These are phyloP conservation scores for Gymnothorax javanicus DNA, from an alignment of 2,797 vertebrate species.

Conservation along the genomic window DNA sequence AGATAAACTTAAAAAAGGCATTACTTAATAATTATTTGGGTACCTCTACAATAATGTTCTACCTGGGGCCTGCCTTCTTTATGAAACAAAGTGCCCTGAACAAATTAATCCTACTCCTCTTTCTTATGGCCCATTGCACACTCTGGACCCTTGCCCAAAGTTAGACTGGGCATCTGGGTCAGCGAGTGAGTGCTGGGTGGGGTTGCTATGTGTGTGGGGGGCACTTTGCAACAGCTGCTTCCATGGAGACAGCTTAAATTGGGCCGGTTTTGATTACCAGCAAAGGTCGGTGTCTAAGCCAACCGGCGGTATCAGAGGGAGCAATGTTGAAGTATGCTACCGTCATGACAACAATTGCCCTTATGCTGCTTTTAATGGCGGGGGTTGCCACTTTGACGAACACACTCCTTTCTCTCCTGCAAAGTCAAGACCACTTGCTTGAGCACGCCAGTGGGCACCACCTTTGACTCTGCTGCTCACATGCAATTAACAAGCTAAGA, in stretches of 20 bases:
- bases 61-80: neutral
- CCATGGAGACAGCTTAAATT: neutral
- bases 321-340: neutral
- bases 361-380: neutral
- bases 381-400: neutral
- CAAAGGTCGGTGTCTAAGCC: neutral
- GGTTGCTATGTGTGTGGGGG: neutral
- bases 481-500: too few species aligned
- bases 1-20: neutral
- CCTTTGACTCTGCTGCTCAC: too few species aligned
- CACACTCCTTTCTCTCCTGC: too few species aligned
- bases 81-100: too few species aligned
- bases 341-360: neutral
- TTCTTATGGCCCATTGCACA: neutral
- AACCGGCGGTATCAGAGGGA: neutral
- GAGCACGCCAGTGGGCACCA: too few species aligned
- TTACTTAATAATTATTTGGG: neutral
- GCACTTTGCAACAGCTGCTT: neutral
- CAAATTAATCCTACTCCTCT: neutral
- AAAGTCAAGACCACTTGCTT: too few species aligned
- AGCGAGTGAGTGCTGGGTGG: neutral
- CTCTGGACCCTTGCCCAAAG: neutral
- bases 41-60: neutral
- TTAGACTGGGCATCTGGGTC: neutral
- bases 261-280: neutral